These are phyloP conservation scores for Cordilura impudica DNA, from an alignment of 2,888 invertebrate genomes.

Conservation along the genomic window DNA sequence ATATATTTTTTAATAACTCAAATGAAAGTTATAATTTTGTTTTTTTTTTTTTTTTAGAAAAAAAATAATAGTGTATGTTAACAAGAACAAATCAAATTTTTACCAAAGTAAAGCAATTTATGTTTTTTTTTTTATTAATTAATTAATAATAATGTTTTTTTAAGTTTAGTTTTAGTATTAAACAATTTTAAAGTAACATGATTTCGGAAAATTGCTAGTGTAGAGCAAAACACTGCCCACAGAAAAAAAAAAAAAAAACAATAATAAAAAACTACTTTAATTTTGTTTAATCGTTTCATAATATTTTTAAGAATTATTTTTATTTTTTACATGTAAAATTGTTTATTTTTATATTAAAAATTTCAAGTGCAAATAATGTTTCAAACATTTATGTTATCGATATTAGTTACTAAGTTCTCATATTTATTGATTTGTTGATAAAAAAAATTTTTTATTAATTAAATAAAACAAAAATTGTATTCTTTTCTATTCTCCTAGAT, in stretches of 20 bases:
- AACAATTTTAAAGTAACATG: slow-evolving; percentile 23
- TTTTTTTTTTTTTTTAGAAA: slow-evolving; percentile 7
- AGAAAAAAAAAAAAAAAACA: slow-evolving; percentile 54
- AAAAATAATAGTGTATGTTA: slow-evolving; percentile 29
- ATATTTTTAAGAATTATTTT: slow-evolving; percentile 21
- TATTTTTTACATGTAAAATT: slow-evolving; percentile 49
- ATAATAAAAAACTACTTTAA: slow-evolving; percentile 36
- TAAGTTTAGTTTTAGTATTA: slow-evolving; percentile 13
- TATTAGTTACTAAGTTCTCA: slow-evolving; percentile 59
- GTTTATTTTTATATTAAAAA: slow-evolving; percentile 62
- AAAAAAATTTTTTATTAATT: not conserved
- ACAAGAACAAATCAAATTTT: slow-evolving; percentile 67
- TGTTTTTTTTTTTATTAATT: slow-evolving; percentile 56
- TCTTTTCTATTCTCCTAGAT: not conserved
- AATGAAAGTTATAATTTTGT: slow-evolving; percentile 10
- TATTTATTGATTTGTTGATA: slow-evolving; percentile 56
- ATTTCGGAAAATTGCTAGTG: slow-evolving; percentile 44
- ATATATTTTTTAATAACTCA: not conserved
- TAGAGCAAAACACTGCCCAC: slow-evolving; percentile 57
- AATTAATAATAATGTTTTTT: slow-evolving; percentile 31
- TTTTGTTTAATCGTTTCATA: slow-evolving; percentile 3
- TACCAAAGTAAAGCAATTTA: slow-evolving; percentile 73
- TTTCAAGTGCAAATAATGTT: slow-evolving; percentile 63
- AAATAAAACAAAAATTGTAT: slow-evolving; percentile 6
- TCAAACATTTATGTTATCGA: slow-evolving; percentile 62